Conservation (phyloP, 2,888 invertebrate genomes). For the Beris morrisii region DNA sequence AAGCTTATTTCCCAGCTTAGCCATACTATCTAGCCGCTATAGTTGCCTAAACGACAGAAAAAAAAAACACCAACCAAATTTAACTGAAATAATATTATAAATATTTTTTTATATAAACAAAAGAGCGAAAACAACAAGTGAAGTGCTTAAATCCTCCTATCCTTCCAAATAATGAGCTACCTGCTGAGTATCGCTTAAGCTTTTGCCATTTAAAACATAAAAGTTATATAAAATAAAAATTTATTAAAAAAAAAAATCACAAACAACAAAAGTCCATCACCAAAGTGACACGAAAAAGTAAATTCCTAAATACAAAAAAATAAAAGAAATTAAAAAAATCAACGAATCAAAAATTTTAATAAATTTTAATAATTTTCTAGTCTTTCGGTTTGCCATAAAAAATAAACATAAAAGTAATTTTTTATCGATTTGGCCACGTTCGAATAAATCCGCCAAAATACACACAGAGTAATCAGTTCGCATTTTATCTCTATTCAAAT, state of each 20-base stretch:
- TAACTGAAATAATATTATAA: neutral
- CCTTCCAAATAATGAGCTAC: conserved; percentile 10
- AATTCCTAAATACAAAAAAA: neutral
- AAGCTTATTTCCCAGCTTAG: conserved; percentile 27
- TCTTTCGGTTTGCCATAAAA: conserved; percentile 39
- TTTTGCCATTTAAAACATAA: conserved; percentile 26
- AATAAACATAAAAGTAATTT: conserved; percentile 15
- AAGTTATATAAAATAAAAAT: neutral
- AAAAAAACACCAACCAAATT: conserved; percentile 8
- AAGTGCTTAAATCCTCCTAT: conserved; percentile 29
- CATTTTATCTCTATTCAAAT: conserved; percentile 12
- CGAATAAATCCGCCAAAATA: conserved; percentile 1
- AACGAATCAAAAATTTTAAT: conserved; percentile 26
- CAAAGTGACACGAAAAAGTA: conserved; percentile 1
- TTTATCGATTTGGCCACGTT: neutral
- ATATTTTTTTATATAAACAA: neutral
- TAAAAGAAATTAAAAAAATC: conserved; percentile 10
- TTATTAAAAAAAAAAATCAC: conserved; percentile 3
- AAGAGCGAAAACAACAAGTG: conserved; percentile 12
- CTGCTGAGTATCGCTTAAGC: conserved; percentile 33
- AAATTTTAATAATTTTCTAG: conserved; percentile 33
- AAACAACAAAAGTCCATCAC: conserved; percentile 13
- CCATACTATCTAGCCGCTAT: conserved; percentile 27
- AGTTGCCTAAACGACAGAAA: conserved; percentile 22
- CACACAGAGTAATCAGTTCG: neutral